Evolutionary conservation across 2,113 vertebrate species (phyloP), one percentile per base, ranked within the genome.

Genomic region (Manacus vitellinus): DNA sequence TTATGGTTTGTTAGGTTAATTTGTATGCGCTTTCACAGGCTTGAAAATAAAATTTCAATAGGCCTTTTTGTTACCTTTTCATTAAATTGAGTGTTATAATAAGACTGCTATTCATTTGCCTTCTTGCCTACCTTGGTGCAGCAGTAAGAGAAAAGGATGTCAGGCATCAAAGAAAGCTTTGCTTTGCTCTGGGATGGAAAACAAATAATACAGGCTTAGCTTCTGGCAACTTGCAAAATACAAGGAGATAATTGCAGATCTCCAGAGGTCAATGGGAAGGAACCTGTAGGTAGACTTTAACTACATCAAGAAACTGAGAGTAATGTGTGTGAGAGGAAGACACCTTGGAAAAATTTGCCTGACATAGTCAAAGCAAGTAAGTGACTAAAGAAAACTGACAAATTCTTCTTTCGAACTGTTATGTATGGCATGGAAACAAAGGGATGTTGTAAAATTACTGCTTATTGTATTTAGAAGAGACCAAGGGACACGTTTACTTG

Each of bases 401-500:
- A 21, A 1, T 71, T 73, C 31, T 78, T 77, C 51, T 67, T 87
- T 46, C 61, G 56, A 68, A 30, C 15, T 67, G 27, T 68, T 12
- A 23, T 56, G 87, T 89, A 37, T 49, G 51, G 22, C n/a, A 65
- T 5, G 18, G 41, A 39, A 22, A 44, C 23, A 83, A 83, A 67
- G 5, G 3, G 23, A 35, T 27, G 27, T 14, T 21, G 14, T 37
- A 44, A 79, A 83, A 65, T 66, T 59, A 22, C 20, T 46, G 18
- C 6, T 92, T 7, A 14, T 30, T 47, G 3, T 46, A 41, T 74
- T 39, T 59, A n/a, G 27, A 87, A 49, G 25, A 1, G 4, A 24
- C 39, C 2, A 3, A 88, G 21, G 5, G 30, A 47, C 5, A 31
- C 0, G 0, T 8, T 92, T 49, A 4, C 41, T 62, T 1, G 4